Base-by-base conservation (phyloP, 2,113 vertebrate genomes). In the Bambusicola thoracicus region DNA sequence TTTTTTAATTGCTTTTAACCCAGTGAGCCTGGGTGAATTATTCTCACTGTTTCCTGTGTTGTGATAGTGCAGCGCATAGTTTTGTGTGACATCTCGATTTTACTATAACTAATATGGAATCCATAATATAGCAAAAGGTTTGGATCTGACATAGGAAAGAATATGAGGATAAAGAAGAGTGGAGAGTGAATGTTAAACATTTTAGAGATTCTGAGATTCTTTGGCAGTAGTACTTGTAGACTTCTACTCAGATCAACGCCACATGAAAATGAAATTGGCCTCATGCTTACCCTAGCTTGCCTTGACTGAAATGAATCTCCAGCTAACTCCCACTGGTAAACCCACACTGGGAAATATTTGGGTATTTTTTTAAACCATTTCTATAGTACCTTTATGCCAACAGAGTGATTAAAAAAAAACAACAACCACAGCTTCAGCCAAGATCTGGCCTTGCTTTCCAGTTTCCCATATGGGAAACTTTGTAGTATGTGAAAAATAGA, bases 1-100 rank as follows among this genome's bases (percentile, higher is more conserved):
- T 81, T 91, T 78, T 77, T 38, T 49, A 83, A 56, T 6, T 85
- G n/a, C 63, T 81, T 93, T 89, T 82, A 92, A 80, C 32, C 29
- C 87, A 74, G 41, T 83, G n/a, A 84, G 40, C 19, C 92, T 92
- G 70, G 30, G 48, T 53, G 36, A 81, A 62, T 89, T 78, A 75
- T 41, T 93, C 16, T 56, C 30, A 7, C 73, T 88, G 34, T 40
- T 27, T 93, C 62, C 86, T 83, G 44, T 29, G 27, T 16, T 92
- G 10, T 43, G 66, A 56, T 25, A 74, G 30, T 7, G 13, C 46
- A 65, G 22, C n/a, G 34, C 61, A 46, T 66, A 79, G 80, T 78
- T 81, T 59, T 81, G 21, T 49, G 48, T 65, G 44, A 48, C n/a
- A 15, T 80, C 59, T 87, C 1, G 0, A 62, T 79, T 94, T 80